Evolutionary conservation across 1,140 invertebrate species (phyloP).

Genomic region (Akabosia matsudoensis): DNA sequence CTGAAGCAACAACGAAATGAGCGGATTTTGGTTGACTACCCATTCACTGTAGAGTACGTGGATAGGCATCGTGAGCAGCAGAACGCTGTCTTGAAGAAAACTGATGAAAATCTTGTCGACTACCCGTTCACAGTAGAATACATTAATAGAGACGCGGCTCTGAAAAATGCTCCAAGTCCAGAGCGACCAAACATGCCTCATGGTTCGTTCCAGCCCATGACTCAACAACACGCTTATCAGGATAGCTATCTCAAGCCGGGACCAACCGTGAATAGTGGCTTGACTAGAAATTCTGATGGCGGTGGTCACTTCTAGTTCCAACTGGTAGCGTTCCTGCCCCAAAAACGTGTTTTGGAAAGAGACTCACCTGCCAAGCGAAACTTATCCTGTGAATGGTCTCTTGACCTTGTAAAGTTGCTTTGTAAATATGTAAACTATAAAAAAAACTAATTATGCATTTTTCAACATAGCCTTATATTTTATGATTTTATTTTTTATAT

Average conservation of each 20-base stretch:
- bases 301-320: no score
- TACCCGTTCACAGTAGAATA: not conserved
- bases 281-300: no score
- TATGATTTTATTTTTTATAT: not conserved
- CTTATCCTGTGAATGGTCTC: not conserved
- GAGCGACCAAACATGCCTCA: no score
- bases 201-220: not conserved
- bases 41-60: conserved; percentile 10
- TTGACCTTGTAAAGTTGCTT: not conserved
- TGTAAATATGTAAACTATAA: not conserved
- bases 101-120: not conserved
- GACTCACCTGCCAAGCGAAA: not conserved
- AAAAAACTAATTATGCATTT: no score
- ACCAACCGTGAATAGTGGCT: no score
- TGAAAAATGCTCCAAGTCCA: no score
- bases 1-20: not conserved
- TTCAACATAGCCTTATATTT: not conserved
- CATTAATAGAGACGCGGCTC: not conserved
- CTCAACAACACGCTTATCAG: not conserved
- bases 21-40: not conserved
- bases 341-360: not conserved
- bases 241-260: not conserved
- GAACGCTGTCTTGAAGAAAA: not conserved
- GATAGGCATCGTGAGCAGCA: not conserved
- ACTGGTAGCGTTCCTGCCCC: not conserved